Conservation (phyloP, 1,140 invertebrate genomes). For the Lepidostoma basale region DNA sequence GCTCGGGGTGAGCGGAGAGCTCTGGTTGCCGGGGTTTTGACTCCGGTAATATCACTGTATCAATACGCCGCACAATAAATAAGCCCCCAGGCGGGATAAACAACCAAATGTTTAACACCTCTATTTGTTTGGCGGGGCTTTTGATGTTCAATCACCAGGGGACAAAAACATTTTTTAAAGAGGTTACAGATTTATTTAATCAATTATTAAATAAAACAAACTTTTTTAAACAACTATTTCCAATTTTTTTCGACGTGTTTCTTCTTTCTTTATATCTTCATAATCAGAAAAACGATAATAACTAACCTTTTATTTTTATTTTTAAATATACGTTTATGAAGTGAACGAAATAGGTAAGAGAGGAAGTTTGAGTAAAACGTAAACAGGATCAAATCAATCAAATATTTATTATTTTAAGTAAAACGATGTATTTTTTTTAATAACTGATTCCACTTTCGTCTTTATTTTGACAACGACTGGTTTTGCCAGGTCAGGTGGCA, state of each 20-base stretch:
- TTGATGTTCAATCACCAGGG: slow-evolving; percentile 36
- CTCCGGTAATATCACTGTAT: slow-evolving; percentile 40
- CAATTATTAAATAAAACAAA: background rate
- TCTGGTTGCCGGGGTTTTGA: background rate
- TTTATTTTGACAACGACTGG: no score
- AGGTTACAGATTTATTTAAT: background rate
- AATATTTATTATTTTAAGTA: no score
- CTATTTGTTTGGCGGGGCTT: slow-evolving; percentile 44
- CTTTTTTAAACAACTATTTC: no score
- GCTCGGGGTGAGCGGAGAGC: background rate
- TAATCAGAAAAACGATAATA: no score
- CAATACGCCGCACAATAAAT: slow-evolving; percentile 44
- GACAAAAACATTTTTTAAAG: slow-evolving; percentile 15
- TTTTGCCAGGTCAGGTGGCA: no score
- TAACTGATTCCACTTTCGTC: no score
- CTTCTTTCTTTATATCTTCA: background rate
- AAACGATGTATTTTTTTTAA: no score
- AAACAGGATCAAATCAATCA: no score
- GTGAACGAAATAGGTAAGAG: no score
- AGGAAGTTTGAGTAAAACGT: no score
- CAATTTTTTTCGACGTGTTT: background rate
- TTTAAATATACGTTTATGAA: no score
- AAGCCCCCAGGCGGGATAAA: slow-evolving; percentile 42
- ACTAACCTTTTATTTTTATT: no score
- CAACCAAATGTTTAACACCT: slow-evolving; percentile 46